A percentile compares a stretch with the other conserved stretches of the same genome.
These are phyloP conservation scores for Leptocoma aspasia DNA, from an alignment of 2,113 vertebrate genomes.

Conservation along the genomic window DNA sequence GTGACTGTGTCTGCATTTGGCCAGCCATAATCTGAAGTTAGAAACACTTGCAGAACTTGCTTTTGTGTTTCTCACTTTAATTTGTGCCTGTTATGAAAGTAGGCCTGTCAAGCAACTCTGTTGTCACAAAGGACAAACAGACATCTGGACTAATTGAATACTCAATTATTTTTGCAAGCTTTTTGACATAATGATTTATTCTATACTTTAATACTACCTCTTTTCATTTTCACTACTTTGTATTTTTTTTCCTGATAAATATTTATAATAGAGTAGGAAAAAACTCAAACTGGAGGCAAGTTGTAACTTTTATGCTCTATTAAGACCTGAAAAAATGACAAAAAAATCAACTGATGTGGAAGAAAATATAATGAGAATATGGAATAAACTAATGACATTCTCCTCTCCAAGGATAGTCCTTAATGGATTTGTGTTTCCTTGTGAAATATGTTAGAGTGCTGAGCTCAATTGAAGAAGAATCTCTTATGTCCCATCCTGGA, in stretches of 20 bases:
- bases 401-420: background rate
- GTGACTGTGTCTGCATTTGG: background rate
- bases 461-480: background rate
- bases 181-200: constrained; percentile 18
- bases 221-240: background rate
- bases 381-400: background rate
- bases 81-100: background rate
- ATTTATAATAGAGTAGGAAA: background rate
- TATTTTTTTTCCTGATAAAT: constrained; percentile 21
- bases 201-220: background rate
- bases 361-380: background rate
- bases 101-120: background rate
- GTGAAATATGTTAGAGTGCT: background rate
- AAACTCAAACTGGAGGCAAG: background rate
- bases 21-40: background rate
- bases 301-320: background rate
- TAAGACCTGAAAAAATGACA: background rate
- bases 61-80: background rate
- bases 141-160: background rate
- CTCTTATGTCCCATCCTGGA: background rate
- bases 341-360: background rate
- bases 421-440: background rate
- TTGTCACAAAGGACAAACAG: background rate
- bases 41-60: background rate
- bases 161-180: background rate